Base-by-base conservation (phyloP, 2,797 vertebrate genomes). In the Erpetoichthys calabaricus region DNA sequence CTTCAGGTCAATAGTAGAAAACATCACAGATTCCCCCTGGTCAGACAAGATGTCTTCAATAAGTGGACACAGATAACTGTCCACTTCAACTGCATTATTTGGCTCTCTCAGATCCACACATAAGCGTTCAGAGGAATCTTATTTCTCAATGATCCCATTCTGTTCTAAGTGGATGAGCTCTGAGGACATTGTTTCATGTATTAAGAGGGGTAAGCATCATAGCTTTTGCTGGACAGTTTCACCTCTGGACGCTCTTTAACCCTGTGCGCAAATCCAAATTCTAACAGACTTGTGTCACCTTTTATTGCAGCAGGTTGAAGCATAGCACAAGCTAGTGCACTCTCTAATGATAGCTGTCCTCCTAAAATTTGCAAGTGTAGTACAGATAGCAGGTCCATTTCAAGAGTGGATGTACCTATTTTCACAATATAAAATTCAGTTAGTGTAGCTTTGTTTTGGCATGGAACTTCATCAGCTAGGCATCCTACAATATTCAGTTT, bases 181-280 rank as follows among this genome's bases (percentile, higher is more conserved):
- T 44, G 53, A n/a, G 42, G 25, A 5, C 51, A 56, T 8, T 45
- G 0, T 2, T 50, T 47, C 51, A 1, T n/a, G 58, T 45, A 7
- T n/a, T 58, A 8, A 51, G 5, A 49, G 10, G 25, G n/a, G 5
- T 42, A 51, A 55, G 45, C 2, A 6, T 1, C 51, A 8, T 55
- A 10, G 42, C 7, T 5, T 56, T 52, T 62, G 4, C 50, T 10
- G 8, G 8, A 45, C 0, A 42, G 49, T 45, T 10, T 7, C 47
- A 56, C 3, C 44, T 41, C 4, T 54, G 3, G 41, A 56, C 45
- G 4, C 51, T 50, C 53, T 62, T 53, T 62, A 45, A 25, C 25
- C 25, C 25, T n/a, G n/a, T n/a, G n/a, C n/a, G n/a, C n/a, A 25
- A 25, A 25, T 25, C 25, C 51, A 25, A 25, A 4, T 43, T 9